phyloP scores from a whole-genome alignment of 2,797 vertebrate species.

The Coendou prehensilis region DNA sequence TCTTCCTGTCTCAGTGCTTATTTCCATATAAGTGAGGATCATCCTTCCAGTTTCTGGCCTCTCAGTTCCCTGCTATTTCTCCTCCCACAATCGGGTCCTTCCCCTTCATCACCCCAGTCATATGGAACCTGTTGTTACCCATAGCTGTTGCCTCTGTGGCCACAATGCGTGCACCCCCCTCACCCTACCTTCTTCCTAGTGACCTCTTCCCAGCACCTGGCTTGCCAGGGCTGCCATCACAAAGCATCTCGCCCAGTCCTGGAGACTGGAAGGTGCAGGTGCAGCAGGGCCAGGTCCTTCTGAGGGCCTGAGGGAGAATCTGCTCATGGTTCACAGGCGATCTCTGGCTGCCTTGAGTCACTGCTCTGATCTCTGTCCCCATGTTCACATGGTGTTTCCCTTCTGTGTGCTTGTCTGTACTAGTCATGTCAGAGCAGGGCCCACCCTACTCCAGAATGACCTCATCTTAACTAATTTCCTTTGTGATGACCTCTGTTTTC shows the following conservation, averaged over 20 bases:
- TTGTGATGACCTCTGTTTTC: not conserved
- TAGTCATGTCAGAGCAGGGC: not conserved
- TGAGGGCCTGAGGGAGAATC: not conserved
- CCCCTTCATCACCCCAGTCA: not conserved
- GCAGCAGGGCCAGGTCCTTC: not conserved
- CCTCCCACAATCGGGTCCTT: not conserved
- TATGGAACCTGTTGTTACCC: not conserved
- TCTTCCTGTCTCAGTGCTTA: not conserved
- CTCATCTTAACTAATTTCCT: not conserved
- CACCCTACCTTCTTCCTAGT: not conserved
- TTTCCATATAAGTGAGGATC: not conserved
- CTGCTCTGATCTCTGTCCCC: not conserved
- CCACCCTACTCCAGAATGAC: not conserved
- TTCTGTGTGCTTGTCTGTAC: not conserved
- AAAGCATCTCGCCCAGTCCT: not conserved
- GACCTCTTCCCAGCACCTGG: not conserved
- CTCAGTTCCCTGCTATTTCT: not conserved
- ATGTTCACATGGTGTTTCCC: not conserved
- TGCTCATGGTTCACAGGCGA: not conserved
- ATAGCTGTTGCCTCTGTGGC: not conserved
- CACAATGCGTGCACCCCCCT: rapidly evolving
- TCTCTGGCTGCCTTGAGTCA: not conserved
- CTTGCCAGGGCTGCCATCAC: not conserved
- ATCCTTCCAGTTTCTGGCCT: not conserved
- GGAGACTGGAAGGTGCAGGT: not conserved